phyloP scores from a whole-genome alignment of 2,888 invertebrate genomes.

The Acanthosepion esculentum region DNA sequence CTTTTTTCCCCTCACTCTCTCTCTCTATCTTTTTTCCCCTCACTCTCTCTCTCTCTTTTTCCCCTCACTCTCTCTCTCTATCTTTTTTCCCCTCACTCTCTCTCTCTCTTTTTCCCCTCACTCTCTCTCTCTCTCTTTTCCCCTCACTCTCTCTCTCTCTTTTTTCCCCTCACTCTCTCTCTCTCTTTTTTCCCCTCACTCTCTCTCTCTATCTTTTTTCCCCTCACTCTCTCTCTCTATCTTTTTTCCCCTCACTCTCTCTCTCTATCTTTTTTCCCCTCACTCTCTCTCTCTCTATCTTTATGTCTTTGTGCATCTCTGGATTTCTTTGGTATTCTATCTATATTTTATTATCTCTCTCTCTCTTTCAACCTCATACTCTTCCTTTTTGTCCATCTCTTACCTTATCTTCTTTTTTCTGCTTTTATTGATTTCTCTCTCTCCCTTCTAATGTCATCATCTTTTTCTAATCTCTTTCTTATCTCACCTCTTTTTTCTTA shows the following conservation, averaged over 20 bases:
- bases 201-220: too few relatives aligned
- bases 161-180: too few relatives aligned
- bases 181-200: too few relatives aligned
- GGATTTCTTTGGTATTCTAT: too few relatives aligned
- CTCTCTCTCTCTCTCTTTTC: background rate
- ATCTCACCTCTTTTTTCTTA: too few relatives aligned
- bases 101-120: too few relatives aligned
- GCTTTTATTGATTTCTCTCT: background rate
- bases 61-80: background rate
- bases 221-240: background rate
- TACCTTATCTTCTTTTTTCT: background rate
- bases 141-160: background rate
- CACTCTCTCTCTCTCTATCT: background rate
- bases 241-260: background rate
- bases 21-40: too few relatives aligned
- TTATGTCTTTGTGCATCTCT: background rate
- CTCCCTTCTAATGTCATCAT: background rate
- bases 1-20: too few relatives aligned
- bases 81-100: too few relatives aligned
- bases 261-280: background rate
- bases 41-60: background rate
- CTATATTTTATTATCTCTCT: background rate
- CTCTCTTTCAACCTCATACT: background rate
- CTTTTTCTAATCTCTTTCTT: too few relatives aligned
- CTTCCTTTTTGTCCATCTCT: background rate